Percentiles rank a stretch among this genome's conserved stretches.
Evolutionary conservation across 2,113 vertebrate species (phyloP).

Genomic region (Rhynchomys soricoides): DNA sequence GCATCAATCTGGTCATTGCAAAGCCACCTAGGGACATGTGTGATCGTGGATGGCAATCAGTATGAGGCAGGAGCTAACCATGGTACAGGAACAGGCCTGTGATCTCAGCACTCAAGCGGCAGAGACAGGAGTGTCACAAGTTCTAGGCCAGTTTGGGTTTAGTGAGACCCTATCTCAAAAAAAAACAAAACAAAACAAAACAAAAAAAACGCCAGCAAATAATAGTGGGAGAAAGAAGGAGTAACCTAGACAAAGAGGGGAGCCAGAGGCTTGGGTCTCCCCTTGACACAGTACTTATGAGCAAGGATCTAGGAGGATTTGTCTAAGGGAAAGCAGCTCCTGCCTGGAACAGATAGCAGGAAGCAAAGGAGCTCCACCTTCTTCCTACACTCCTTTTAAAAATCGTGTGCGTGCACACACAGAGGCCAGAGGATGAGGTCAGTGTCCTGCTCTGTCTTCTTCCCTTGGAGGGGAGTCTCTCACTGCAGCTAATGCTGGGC

Average conservation of each 20-base stretch:
- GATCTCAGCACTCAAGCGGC: neutral
- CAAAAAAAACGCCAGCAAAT: neutral
- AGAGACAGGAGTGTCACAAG: neutral
- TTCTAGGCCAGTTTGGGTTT: neutral
- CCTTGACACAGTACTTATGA: neutral
- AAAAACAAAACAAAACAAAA: neutral
- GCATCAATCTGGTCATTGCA: slow-evolving; percentile 92
- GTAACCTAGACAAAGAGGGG: neutral
- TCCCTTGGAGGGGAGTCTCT: neutral
- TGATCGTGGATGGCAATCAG: rapidly evolving
- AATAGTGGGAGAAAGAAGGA: rapidly evolving
- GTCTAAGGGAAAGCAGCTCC: neutral
- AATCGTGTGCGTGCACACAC: too few species aligned
- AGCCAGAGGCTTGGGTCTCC: neutral
- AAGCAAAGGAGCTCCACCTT: too few species aligned
- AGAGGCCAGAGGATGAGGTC: neutral
- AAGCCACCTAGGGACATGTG: slow-evolving; percentile 89
- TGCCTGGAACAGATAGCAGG: neutral
- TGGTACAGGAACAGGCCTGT: neutral
- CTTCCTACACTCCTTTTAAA: neutral
- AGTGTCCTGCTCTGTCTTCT: neutral
- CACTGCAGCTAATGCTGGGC: neutral
- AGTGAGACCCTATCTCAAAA: neutral
- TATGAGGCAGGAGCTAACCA: neutral
- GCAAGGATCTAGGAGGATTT: neutral